Conservation (phyloP, 2,888 invertebrate species). For the Trilocha varians region DNA sequence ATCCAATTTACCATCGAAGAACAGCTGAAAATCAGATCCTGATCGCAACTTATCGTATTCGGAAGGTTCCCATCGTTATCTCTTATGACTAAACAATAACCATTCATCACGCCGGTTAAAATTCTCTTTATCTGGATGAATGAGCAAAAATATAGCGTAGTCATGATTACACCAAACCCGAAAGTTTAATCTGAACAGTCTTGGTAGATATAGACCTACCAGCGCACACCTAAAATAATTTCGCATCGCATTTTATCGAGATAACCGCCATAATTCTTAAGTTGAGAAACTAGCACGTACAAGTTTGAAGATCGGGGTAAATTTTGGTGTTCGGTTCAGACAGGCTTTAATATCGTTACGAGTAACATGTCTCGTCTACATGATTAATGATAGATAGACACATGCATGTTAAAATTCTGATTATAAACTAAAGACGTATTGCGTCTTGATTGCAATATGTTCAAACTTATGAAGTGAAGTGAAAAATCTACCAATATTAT, state of each 20-base stretch:
- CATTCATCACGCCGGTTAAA: slow-evolving; percentile 33
- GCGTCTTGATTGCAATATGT: no score
- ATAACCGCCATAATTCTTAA: slow-evolving; percentile 17
- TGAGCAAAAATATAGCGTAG: slow-evolving; percentile 26
- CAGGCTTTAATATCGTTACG: slow-evolving; percentile 3
- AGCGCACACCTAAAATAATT: background rate
- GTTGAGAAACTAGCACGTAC: slow-evolving; percentile 13
- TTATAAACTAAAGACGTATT: no score
- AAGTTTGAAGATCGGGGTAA: slow-evolving; percentile 12
- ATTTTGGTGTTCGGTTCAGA: slow-evolving; percentile 1
- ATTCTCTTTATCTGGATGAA: slow-evolving; percentile 29
- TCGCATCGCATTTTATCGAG: slow-evolving; percentile 12
- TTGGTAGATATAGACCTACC: slow-evolving; percentile 4
- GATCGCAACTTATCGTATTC: background rate
- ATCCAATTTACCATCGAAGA: no score
- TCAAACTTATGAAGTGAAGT: no score
- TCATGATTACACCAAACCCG: slow-evolving; percentile 23
- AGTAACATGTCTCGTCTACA: background rate
- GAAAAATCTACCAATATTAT: background rate
- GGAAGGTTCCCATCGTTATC: slow-evolving; percentile 24
- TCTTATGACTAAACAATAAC: slow-evolving; percentile 31
- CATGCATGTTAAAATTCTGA: no score
- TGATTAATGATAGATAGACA: no score
- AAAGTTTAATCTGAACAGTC: slow-evolving; percentile 15
- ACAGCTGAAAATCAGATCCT: background rate